phyloP scores from a whole-genome alignment of 2,113 vertebrate species.

The Myxocyprinus asiaticus region DNA sequence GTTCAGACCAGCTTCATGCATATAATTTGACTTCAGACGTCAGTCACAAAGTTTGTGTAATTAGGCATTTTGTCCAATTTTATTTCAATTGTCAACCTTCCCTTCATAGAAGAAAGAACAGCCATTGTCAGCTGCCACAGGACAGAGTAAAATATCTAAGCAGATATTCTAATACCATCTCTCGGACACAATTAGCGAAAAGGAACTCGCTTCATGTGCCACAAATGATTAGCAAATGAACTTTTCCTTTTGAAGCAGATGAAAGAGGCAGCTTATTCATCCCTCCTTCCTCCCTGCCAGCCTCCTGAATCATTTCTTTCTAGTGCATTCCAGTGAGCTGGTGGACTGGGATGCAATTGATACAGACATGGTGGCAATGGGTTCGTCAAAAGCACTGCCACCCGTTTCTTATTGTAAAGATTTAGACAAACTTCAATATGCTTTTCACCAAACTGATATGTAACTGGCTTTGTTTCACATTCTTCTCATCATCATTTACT shows the following conservation, averaged over 20 bases:
- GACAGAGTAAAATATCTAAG: constrained; percentile 32
- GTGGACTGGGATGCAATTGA: constrained; percentile 19
- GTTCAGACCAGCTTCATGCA: not conserved
- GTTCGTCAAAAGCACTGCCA: not conserved
- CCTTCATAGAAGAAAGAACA: not conserved
- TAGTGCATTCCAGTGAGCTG: constrained; percentile 29
- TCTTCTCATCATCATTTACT: not conserved
- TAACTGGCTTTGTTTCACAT: not conserved
- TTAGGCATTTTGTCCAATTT: not conserved
- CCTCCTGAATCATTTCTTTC: constrained; percentile 20
- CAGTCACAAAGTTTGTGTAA: not conserved
- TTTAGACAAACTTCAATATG: not conserved
- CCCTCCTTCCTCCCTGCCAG: not conserved
- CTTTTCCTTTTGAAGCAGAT: not conserved
- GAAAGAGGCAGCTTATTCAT: constrained; percentile 14
- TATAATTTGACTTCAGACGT: not conserved
- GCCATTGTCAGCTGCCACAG: constrained; percentile 26
- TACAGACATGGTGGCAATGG: constrained; percentile 13
- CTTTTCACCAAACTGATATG: too few species aligned
- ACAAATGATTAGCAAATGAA: constrained; percentile 44
- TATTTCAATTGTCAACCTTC: not conserved
- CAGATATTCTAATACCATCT: constrained; percentile 34
- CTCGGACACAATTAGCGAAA: constrained; percentile 47
- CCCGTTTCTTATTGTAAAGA: not conserved
- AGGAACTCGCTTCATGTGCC: constrained; percentile 44